Evolutionary conservation across 2,113 vertebrate genomes (phyloP).

Genomic region (Rhinogobius similis): DNA sequence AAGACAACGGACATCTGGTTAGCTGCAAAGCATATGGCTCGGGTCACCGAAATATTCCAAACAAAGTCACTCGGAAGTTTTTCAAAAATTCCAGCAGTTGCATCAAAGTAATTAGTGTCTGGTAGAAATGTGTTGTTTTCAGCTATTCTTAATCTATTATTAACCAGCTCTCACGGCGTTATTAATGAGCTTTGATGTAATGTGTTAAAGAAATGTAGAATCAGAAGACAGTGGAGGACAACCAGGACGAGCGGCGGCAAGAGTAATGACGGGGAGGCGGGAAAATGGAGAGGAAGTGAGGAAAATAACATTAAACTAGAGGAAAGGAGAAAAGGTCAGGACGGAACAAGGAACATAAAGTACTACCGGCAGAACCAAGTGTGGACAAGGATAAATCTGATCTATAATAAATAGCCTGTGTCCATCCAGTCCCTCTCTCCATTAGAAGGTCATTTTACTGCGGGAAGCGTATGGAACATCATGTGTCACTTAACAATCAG

Average conservation of each 20-base stretch:
- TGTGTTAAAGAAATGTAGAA: background rate
- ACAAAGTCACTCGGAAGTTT: constrained; percentile 4
- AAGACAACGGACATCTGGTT: too few species aligned
- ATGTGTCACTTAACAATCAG: constrained; percentile 49
- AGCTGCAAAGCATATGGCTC: background rate
- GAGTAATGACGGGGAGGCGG: background rate
- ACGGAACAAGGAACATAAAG: background rate
- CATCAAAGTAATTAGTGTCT: constrained; percentile 7
- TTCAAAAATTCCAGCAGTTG: background rate
- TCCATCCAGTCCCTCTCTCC: constrained; percentile 21
- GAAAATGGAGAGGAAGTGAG: background rate
- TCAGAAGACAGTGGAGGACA: constrained; percentile 1
- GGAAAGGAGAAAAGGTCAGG: background rate
- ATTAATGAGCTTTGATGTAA: constrained; percentile 12
- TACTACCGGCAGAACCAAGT: constrained; percentile 11
- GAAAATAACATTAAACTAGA: background rate
- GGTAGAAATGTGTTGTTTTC: constrained; percentile 11
- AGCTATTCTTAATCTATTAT: constrained; percentile 3
- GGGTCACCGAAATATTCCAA: background rate
- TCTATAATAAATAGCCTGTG: constrained; percentile 35
- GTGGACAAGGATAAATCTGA: constrained; percentile 42
- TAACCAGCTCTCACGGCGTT: background rate
- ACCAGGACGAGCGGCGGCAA: background rate
- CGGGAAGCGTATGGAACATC: constrained; percentile 44
- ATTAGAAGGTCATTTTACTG: constrained; percentile 42